phyloP scores from a whole-genome alignment of 2,797 vertebrate species.

The Argya squamiceps region DNA sequence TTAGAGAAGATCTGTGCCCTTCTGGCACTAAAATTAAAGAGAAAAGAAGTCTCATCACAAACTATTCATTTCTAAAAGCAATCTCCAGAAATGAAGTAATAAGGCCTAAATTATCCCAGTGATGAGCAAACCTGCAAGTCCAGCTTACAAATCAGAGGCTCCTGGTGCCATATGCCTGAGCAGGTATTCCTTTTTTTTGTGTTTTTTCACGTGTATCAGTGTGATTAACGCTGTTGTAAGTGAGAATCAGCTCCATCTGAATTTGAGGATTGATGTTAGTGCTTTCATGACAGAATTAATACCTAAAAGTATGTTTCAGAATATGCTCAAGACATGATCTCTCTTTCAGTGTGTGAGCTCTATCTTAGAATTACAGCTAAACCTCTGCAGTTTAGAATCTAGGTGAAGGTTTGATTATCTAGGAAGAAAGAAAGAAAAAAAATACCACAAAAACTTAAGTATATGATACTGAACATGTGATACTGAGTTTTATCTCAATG shows the following conservation, averaged over 20 bases:
- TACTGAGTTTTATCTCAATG: not conserved
- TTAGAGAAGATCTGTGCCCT: not conserved
- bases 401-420: slow-evolving; percentile 17
- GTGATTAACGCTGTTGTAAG: not conserved
- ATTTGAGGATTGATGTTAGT: not conserved
- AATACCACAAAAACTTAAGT: not conserved
- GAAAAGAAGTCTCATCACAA: not conserved
- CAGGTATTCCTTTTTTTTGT: not conserved
- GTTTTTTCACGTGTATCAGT: not conserved
- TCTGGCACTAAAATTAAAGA: not conserved
- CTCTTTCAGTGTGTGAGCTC: not conserved
- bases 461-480: not conserved
- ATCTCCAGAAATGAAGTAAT: not conserved
- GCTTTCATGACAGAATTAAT: not conserved
- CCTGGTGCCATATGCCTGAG: not conserved
- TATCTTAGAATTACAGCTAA: slow-evolving; percentile 33
- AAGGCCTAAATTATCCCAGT: not conserved
- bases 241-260: not conserved
- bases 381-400: not conserved
- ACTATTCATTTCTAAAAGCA: not conserved
- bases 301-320: not conserved
- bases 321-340: not conserved
- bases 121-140: not conserved
- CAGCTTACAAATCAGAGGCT: not conserved
- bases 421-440: not conserved